Evolutionary conservation across 2,888 invertebrate genomes (phyloP), one percentile per base, ranked within the genome.

Genomic region (Leistus spinibarbis): DNA sequence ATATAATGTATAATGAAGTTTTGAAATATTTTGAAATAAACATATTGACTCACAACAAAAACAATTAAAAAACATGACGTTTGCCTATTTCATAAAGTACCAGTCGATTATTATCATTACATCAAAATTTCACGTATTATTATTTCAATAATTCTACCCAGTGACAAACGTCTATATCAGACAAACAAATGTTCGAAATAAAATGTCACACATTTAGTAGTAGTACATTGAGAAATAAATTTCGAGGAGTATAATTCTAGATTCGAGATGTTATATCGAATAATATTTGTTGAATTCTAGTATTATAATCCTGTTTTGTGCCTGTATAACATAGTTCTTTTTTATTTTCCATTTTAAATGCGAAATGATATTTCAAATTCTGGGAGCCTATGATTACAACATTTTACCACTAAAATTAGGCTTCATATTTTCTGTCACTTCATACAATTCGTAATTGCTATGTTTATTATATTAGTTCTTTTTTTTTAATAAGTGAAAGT

Each of bases 1-100:
- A 83, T 69, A 75, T 75, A 75, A 75, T 75, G 63, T 54, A 64
- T 74, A 72, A 74, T 75, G 69, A 75, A 69, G 69, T 75, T 64
- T 66, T 73, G 73, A 73, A 24, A 53, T 67, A 64, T 64, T 16
- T 73, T 54, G 56, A 73, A 67, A 40, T 24, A 73, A 22, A 73
- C 54, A 57, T 54, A n/a, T 54, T 66, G 40, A 40, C n/a, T n/a
- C n/a, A n/a, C n/a, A n/a, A n/a, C 40, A 40, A 40, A 40, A 40
- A 40, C 40, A 40, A 40, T 40, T 40, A 40, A 54, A 71, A 23
- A 54, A 20, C 10, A 66, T 72, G 66, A 40, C 72, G 72, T 66
- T 72, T 72, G 72, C 40, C 72, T 16, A 23, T 66, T 60, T 60
- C 40, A 40, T 53, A 17, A 66, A 66, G 10, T 53, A 60, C 66